These are phyloP conservation scores for Microcebus ravelobensis DNA, from an alignment of 2,113 vertebrate genomes.

Conservation along the genomic window DNA sequence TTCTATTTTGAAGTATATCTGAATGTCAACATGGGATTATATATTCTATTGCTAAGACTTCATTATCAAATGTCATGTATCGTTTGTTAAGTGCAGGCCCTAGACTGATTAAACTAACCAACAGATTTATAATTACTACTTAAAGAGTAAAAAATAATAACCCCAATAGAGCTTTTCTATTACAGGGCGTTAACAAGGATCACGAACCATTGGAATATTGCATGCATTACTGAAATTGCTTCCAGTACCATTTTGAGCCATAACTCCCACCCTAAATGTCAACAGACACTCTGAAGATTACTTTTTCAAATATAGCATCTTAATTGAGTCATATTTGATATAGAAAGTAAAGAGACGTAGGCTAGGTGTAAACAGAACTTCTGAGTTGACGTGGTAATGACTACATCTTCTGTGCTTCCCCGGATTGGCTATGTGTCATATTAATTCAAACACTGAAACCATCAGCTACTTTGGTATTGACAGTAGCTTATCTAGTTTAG, in stretches of 20 bases:
- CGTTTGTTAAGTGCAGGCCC: not conserved
- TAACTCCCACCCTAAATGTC: constrained; percentile 37
- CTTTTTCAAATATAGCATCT: not conserved
- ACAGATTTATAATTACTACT: not conserved
- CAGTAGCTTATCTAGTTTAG: not conserved
- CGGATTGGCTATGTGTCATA: not conserved
- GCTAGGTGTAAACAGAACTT: not conserved
- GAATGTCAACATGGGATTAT: not conserved
- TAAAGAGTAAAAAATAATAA: not conserved
- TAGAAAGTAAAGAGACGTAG: not conserved
- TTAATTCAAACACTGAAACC: not conserved
- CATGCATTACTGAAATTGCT: not conserved
- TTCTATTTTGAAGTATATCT: not conserved
- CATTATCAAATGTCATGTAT: not conserved
- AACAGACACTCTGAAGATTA: not conserved
- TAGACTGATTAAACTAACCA: not conserved
- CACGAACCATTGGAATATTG: not conserved
- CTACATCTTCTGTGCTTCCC: not conserved
- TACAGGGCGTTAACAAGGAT: not conserved
- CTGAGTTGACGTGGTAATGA: not conserved
- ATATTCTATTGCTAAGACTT: not conserved
- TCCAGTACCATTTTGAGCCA: not conserved
- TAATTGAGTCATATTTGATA: constrained; percentile 30
- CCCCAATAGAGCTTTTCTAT: not conserved
- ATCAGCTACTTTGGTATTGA: not conserved